Percentiles rank a stretch among this genome's conserved stretches.
phyloP scores from a whole-genome alignment of 2,797 vertebrate species.

The Graptemys geographica region DNA sequence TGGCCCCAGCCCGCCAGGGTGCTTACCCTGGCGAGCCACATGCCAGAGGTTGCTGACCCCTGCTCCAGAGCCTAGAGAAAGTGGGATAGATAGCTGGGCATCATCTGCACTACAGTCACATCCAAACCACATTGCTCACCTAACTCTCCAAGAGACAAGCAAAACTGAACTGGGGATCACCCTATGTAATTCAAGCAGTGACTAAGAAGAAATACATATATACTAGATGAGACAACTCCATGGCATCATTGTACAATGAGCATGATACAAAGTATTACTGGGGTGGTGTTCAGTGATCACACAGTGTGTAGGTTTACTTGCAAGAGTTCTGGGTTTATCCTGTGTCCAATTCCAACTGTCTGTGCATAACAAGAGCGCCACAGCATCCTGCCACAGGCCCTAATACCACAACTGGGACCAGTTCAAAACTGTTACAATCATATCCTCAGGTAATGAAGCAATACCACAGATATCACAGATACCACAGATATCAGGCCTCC shows the following conservation, averaged over 20 bases:
- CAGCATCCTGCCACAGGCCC: too few relatives aligned
- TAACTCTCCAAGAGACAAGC: background rate
- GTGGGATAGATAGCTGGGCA: background rate
- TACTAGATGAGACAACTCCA: background rate
- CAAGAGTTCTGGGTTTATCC: too few relatives aligned
- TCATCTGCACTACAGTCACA: background rate
- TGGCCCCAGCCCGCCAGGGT: too few relatives aligned
- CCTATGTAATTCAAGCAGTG: background rate
- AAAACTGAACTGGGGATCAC: background rate
- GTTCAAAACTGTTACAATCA: background rate
- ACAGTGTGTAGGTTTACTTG: too few relatives aligned
- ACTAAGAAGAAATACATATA: background rate
- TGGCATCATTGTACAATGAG: background rate
- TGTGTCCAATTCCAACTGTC: too few relatives aligned
- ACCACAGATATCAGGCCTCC: background rate
- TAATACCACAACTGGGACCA: too few relatives aligned
- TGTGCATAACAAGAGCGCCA: too few relatives aligned
- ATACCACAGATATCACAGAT: background rate
- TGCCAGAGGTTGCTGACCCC: too few relatives aligned
- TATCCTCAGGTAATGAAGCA: background rate
- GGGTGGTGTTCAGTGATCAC: too few relatives aligned
- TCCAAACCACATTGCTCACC: background rate
- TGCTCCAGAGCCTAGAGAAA: background rate
- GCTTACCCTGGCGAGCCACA: too few relatives aligned
- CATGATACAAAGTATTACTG: background rate